Base-by-base conservation (phyloP, 2,113 vertebrate species). In the Vulpes ferrilata region DNA sequence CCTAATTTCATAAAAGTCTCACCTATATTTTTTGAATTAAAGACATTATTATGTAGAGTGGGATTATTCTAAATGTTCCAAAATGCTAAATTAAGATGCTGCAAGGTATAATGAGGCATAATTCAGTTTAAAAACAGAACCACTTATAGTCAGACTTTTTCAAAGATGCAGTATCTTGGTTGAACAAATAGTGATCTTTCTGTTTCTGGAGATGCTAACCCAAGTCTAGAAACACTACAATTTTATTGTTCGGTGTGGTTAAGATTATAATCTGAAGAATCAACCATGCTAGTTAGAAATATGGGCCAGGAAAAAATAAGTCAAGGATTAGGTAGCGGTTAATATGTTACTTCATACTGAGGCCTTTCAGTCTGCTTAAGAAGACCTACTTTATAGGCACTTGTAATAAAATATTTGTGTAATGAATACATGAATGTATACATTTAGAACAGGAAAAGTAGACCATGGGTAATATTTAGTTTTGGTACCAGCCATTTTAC, bases 361-460 rank as follows among this genome's bases (percentile, higher is more conserved):
- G 43, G 55, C 48, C 82, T 90, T 93, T 93, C 38, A 88, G 25
- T 79, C 38, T 35, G 60, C 48, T 88, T 25, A 73, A 79, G 22
- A 32, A 67, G 30, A 20, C 19, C 64, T 73, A 51, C 88, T 88
- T 93, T 43, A 91, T 82, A 83, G 81, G 59, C 38, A 83, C 32
- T 19, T 89, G 74, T 67, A 92, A 64, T 92, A 86, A 91, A 71
- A 88, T 93, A 95, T 73, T 88, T 97, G 80, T 90, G 43, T 73
- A 91, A 88, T 88, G n/a, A 59, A 20, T 67, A 62, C 15, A 69
- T n/a, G 3, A 85, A 81, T 86, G 43, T 67, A 62, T 82, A 88
- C 27, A 85, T 95, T 91, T 86, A 76, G 69, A 53, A 76, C 27
- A 76, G 60, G 32, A 90, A 91, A 81, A 80, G 30, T 69, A 88